Evolutionary conservation across 92 coral and sea anemone genomes (phyloP), one percentile per base, ranked within the genome.

Genomic region (Pocillopora grandis): DNA sequence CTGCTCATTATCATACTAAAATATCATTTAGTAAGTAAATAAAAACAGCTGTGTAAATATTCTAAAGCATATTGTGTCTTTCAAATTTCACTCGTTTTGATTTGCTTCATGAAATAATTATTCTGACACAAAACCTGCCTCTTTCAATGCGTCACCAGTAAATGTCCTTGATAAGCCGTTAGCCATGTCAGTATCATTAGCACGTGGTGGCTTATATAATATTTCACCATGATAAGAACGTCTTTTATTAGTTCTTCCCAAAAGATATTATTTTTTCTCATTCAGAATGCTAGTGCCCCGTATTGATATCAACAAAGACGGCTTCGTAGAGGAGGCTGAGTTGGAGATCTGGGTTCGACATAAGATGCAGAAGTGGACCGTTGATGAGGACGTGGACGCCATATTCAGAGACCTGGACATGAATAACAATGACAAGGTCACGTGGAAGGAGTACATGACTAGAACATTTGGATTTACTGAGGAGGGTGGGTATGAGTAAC

Each of bases 311-410:
- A 96, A 94, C 92, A 96, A 96, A 58, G 98, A 96, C 81, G 96
- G 98, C 20, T 90, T 90, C 57, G 96, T 96, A 36, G 98, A 94
- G 36, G 96, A 92, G 72, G 94, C 92, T 59, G 98, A 96, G 83
- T 73, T 96, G 72, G 94, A 88, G 91, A 96, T 94, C 93, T 96
- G 98, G 98, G 89, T 96, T 63, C 90, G 95, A 86, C 96, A 96
- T 83, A 94, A 92, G 82, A 82, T 96, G 91, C 95, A 93, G 79
- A 92, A 87, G 76, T 96, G 98, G 98, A 93, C 97, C 17, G 98
- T 92, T 13, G 84, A 96, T 83, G 98, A 96, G 79, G 98, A 94
- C 58, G 88, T 92, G 65, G 96, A 94, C 72, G 98, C 96, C 19
- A 89, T 92, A 78, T 96, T 81, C 35, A 87, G 97, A 72, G 98